Percentiles rank a stretch among this genome's conserved stretches.
phyloP scores from a whole-genome alignment of 2,113 vertebrate species.

The Callipepla californica region DNA sequence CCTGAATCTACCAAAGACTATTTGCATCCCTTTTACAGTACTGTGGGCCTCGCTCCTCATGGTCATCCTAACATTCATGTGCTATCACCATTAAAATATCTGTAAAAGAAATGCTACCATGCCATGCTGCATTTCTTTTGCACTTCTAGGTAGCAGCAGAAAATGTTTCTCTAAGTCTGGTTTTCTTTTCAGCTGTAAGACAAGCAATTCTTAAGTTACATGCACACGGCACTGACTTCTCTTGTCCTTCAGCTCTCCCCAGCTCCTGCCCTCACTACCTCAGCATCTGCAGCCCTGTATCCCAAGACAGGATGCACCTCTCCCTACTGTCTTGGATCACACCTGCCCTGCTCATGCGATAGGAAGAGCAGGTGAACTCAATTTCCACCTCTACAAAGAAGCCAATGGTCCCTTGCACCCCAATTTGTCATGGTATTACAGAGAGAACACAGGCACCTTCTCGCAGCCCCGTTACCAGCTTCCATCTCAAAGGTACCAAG shows the following conservation, averaged over 20 bases:
- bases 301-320: background rate
- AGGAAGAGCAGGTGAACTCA: background rate
- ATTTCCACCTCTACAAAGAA: background rate
- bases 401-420: accelerated
- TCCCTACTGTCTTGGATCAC: background rate
- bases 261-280: background rate
- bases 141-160: background rate
- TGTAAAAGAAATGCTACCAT: background rate
- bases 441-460: background rate
- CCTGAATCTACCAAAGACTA: background rate
- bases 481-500: background rate
- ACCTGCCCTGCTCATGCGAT: background rate
- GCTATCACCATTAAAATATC: background rate
- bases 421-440: background rate
- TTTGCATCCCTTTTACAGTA: background rate
- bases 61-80: background rate
- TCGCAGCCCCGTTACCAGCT: background rate
- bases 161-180: background rate
- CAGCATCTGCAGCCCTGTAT: background rate
- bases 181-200: background rate
- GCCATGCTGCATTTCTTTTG: background rate
- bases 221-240: accelerated
- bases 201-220: background rate
- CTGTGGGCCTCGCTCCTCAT: background rate
- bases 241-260: background rate